Evolutionary conservation across 2,797 vertebrate genomes (phyloP).

Genomic region (Sebastes hubbsi): DNA sequence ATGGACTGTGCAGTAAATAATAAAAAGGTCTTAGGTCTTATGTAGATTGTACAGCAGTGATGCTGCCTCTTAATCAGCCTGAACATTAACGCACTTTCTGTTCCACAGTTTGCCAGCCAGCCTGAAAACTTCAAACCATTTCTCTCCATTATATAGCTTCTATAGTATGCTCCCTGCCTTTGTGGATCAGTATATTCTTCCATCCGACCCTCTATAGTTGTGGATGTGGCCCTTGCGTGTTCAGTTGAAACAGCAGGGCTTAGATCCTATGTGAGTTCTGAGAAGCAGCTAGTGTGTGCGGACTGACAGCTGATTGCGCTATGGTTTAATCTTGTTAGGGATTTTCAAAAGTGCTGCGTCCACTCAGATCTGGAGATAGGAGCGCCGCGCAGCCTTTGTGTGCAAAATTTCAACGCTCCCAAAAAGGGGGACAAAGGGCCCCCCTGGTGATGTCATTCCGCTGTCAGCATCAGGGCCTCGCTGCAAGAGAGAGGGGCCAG

Average conservation of each 20-base stretch:
- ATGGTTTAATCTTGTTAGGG: constrained; percentile 85
- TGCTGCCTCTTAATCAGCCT: not conserved
- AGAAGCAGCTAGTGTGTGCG: constrained; percentile 67
- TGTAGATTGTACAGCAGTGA: not conserved
- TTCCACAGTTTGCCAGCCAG: not conserved
- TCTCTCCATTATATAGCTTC: not conserved
- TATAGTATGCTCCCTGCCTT: not conserved
- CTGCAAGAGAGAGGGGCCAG: constrained; percentile 52
- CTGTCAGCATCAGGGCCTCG: constrained; percentile 74
- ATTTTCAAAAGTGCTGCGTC: constrained; percentile 87
- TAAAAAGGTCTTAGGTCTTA: not conserved
- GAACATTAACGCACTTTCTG: not conserved
- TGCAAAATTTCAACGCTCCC: constrained; percentile 79
- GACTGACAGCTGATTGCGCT: constrained; percentile 81
- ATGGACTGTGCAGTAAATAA: too few species aligned
- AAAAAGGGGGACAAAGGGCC: constrained; percentile 72
- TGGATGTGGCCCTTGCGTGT: constrained; percentile 48
- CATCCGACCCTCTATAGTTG: constrained; percentile 3
- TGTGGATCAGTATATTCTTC: not conserved
- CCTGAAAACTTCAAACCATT: not conserved
- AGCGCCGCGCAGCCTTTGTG: constrained; percentile 79
- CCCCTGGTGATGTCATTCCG: constrained; percentile 80
- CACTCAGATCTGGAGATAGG: constrained; percentile 84
- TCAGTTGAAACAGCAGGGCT: constrained; percentile 60
- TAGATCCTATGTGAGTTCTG: constrained; percentile 69